Conservation (phyloP, 37 sponge, comb jelly and placozoan genomes). For the Dysidea cf. avara region DNA sequence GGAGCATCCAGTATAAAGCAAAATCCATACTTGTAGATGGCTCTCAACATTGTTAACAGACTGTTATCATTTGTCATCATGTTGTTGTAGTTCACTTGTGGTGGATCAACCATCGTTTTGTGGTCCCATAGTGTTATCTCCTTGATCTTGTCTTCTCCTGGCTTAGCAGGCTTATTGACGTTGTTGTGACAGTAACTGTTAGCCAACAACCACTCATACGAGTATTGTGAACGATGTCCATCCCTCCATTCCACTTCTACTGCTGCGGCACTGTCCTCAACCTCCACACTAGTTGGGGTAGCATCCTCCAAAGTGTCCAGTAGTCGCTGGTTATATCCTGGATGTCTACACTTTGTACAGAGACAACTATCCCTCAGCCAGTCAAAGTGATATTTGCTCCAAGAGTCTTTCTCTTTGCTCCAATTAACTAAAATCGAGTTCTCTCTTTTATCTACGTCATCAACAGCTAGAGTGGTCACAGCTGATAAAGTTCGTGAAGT, state of each 20-base stretch:
- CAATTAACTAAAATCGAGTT: too few species aligned
- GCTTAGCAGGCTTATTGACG: too few species aligned
- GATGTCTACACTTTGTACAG: conserved; percentile 27
- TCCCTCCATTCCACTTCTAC: too few species aligned
- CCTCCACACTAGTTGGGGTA: conserved; percentile 1
- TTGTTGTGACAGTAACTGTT: conserved; percentile 9
- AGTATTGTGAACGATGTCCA: too few species aligned
- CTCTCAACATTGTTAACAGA: background rate
- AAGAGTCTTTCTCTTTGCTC: background rate
- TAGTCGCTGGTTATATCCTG: conserved; percentile 27
- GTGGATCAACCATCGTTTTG: conserved; percentile 2
- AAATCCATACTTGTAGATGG: conserved; percentile 11
- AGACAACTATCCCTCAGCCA: conserved; percentile 54
- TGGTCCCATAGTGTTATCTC: background rate
- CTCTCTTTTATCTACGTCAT: too few species aligned
- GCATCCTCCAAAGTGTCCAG: conserved; percentile 19
- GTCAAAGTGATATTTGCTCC: conserved; percentile 22
- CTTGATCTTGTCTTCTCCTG: background rate
- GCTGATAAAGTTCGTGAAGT: too few species aligned
- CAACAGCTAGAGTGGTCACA: too few species aligned
- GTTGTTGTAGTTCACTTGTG: background rate
- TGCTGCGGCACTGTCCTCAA: conserved; percentile 1
- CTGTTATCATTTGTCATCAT: background rate
- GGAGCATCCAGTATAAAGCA: conserved; percentile 31
- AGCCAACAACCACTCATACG: background rate